Evolutionary conservation across 2,113 vertebrate species (phyloP).

Genomic region (Machaerirhynchus nigripectus): DNA sequence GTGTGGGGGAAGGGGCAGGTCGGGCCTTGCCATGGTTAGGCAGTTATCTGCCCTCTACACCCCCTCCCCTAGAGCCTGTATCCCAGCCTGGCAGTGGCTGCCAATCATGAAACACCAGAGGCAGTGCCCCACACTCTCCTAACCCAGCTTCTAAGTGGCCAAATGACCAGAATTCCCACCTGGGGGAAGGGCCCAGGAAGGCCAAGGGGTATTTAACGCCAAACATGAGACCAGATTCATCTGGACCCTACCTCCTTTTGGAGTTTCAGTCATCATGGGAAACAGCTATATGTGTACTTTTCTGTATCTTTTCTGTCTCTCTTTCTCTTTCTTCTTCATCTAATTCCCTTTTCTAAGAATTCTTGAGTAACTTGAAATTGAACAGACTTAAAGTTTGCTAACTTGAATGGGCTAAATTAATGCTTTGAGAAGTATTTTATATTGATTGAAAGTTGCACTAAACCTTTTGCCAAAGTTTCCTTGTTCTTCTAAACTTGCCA

Average conservation of each 20-base stretch:
- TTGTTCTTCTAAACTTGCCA: not conserved
- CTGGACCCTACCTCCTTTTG: too few relatives aligned
- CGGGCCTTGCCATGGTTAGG: not conserved
- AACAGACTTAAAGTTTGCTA: not conserved
- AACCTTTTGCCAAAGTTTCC: not conserved
- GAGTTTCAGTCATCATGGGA: not conserved
- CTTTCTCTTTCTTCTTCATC: not conserved
- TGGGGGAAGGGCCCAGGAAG: not conserved
- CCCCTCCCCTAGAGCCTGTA: not conserved
- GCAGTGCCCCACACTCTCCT: not conserved
- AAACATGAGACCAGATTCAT: not conserved
- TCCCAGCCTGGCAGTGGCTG: not conserved
- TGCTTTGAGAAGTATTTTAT: not conserved
- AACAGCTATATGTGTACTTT: not conserved
- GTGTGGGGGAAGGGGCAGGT: too few relatives aligned
- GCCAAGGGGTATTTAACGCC: not conserved
- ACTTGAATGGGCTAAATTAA: not conserved
- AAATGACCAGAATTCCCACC: not conserved
- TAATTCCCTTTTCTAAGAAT: not conserved
- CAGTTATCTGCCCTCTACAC: not conserved
- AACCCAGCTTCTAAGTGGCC: not conserved
- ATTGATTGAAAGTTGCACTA: not conserved
- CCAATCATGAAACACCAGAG: not conserved
- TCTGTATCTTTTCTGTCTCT: not conserved
- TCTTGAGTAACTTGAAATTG: not conserved